Percentiles rank a stretch among this genome's conserved stretches.
Evolutionary conservation across 2,113 vertebrate species (phyloP).

Genomic region (Pelmatolapia mariae): DNA sequence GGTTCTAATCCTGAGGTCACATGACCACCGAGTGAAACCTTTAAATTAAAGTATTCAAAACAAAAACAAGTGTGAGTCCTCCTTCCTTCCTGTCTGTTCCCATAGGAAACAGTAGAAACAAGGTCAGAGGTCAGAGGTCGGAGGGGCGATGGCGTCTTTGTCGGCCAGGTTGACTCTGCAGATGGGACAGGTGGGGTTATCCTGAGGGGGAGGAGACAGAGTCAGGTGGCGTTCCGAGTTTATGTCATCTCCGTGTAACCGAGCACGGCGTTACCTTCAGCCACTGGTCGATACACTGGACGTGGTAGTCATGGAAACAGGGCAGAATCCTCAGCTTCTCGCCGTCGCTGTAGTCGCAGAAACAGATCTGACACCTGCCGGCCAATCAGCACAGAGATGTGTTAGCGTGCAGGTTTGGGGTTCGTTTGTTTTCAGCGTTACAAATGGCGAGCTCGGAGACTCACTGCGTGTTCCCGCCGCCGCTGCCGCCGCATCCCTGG

Average conservation of each 20-base stretch:
- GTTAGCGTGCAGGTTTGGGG: neutral
- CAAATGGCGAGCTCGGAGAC: neutral
- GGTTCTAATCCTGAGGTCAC: neutral
- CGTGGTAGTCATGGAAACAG: conserved; percentile 78
- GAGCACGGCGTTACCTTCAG: conserved; percentile 53
- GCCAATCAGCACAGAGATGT: neutral
- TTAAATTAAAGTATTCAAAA: neutral
- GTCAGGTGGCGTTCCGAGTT: neutral
- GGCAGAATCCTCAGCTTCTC: conserved; percentile 73
- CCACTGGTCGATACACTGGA: conserved; percentile 74
- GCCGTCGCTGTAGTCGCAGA: conserved; percentile 61
- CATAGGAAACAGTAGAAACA: neutral
- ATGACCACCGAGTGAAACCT: neutral
- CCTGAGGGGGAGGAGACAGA: conserved; percentile 33
- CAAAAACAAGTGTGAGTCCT: neutral
- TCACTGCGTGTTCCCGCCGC: conserved; percentile 63
- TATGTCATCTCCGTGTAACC: neutral
- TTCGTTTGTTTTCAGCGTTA: neutral
- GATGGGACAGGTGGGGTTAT: conserved; percentile 72
- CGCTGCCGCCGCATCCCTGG: neutral
- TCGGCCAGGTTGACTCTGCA: conserved; percentile 68
- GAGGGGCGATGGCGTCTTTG: neutral
- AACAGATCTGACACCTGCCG: conserved; percentile 77
- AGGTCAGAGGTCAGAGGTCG: neutral
- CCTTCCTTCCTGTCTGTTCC: neutral